A percentile compares a stretch with the other conserved stretches of the same genome.
Evolutionary conservation across 2,888 invertebrate species (phyloP).

Genomic region (Imbricaverruca yamaguchii): DNA sequence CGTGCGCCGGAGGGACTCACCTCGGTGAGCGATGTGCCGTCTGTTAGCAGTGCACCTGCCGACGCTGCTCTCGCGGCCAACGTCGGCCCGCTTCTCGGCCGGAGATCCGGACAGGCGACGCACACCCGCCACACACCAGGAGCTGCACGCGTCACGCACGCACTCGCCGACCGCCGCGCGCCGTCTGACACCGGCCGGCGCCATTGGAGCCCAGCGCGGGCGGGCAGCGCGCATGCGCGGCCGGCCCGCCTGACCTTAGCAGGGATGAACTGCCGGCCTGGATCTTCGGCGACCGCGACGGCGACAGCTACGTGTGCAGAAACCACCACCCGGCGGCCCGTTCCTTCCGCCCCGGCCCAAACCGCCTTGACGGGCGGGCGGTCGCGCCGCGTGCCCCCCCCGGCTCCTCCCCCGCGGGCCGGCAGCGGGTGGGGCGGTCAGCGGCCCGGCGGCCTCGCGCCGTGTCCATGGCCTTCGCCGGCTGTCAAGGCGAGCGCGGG

Average conservation of each 20-base stretch:
- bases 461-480: background rate
- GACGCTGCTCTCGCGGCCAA: too few species aligned
- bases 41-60: too few species aligned
- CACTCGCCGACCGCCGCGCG: background rate
- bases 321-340: background rate
- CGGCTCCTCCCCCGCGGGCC: background rate
- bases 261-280: constrained; percentile 19
- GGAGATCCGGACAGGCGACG: too few species aligned
- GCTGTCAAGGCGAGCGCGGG: background rate
- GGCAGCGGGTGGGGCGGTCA: background rate
- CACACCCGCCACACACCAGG: too few species aligned
- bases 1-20: too few species aligned
- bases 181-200: background rate
- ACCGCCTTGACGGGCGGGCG: background rate
- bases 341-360: background rate
- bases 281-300: background rate
- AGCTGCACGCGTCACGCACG: background rate
- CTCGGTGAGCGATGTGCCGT: too few species aligned
- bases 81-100: too few species aligned
- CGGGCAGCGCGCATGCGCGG: constrained; percentile 5
- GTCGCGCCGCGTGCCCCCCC: background rate
- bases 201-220: background rate
- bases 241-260: background rate
- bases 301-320: too few species aligned
- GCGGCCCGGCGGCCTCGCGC: background rate